Conservation (phyloP, 2,113 vertebrate genomes). For the Zosterops japonicus region DNA sequence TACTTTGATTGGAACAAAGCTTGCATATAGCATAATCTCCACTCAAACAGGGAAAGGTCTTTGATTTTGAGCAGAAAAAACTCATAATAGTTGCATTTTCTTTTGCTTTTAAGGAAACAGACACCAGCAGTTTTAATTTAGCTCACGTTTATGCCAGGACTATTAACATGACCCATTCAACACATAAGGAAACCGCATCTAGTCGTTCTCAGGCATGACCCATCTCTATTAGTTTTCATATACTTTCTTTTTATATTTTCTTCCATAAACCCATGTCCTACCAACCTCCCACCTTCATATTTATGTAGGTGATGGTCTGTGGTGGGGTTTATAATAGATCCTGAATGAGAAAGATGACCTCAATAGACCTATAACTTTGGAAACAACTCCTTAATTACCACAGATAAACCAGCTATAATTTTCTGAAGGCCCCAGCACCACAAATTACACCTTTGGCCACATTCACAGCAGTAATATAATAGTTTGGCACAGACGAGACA, state of each 20-base stretch:
- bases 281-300: not conserved
- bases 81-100: not conserved
- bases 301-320: not conserved
- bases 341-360: not conserved
- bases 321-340: not conserved
- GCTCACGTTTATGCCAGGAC: not conserved
- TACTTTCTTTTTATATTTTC: not conserved
- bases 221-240: not conserved
- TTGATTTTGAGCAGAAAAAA: not conserved
- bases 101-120: constrained; percentile 39
- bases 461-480: not conserved
- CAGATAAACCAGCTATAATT: not conserved
- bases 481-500: not conserved
- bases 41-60: not conserved
- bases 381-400: not conserved
- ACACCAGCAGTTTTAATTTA: not conserved
- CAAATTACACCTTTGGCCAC: not conserved
- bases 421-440: not conserved
- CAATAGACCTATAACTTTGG: not conserved
- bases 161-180: not conserved
- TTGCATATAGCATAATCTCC: not conserved
- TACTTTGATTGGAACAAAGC: not conserved
- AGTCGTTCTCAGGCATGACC: not conserved
- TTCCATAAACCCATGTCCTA: not conserved
- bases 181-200: not conserved